Percentiles rank a stretch among this genome's conserved stretches.
Conservation (phyloP, 2,888 invertebrate genomes). For the Augiades crinisus region DNA sequence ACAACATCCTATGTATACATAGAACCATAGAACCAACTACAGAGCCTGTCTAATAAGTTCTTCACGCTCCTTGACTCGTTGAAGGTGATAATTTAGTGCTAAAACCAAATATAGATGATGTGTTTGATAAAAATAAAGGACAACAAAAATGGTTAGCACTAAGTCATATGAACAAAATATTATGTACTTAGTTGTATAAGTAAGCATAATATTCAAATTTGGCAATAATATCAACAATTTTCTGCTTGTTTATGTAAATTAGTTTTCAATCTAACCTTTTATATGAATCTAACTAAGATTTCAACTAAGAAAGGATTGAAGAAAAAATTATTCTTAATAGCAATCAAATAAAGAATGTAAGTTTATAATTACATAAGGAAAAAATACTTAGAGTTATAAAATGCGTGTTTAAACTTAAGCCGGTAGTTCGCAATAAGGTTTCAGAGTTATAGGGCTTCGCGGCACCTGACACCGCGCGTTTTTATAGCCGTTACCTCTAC, state of each 20-base stretch:
- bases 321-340: not conserved
- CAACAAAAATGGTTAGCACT: slow-evolving; percentile 41
- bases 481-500: slow-evolving; percentile 43
- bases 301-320: no score
- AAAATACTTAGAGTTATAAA: not conserved
- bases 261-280: no score
- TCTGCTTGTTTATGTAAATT: no score
- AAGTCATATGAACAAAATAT: slow-evolving; percentile 29
- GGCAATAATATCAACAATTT: no score
- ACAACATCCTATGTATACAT: slow-evolving; percentile 47
- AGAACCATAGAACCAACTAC: slow-evolving; percentile 40
- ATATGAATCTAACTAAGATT: no score
- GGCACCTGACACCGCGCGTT: slow-evolving; percentile 46
- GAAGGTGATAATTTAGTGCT: slow-evolving; percentile 50
- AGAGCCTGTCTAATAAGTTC: slow-evolving; percentile 49
- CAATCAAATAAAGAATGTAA: not conserved
- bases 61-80: slow-evolving; percentile 52
- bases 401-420: slow-evolving; percentile 44
- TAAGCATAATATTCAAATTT: no score
- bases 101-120: slow-evolving; percentile 49
- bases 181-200: no score
- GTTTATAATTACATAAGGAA: not conserved
- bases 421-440: slow-evolving; percentile 60
- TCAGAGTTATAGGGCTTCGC: slow-evolving; percentile 55
- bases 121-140: slow-evolving; percentile 50